Conservation (phyloP, 2,888 invertebrate species). For the Meandrusa payeni region DNA sequence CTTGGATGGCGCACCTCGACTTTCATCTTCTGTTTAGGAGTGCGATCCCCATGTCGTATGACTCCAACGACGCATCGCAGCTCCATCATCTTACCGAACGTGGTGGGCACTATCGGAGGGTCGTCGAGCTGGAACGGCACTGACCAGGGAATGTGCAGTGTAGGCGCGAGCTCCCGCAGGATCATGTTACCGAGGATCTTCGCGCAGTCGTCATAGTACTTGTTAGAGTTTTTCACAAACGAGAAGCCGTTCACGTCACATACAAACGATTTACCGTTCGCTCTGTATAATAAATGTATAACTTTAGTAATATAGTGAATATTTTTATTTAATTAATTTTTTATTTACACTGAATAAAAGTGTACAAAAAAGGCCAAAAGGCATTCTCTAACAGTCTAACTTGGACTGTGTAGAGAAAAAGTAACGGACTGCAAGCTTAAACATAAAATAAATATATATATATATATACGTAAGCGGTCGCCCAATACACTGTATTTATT, state of each 20-base stretch:
- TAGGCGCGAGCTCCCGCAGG: conserved; percentile 95
- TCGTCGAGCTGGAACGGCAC: conserved; percentile 98
- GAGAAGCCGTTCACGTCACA: conserved; percentile 99
- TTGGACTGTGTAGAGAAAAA: too few species aligned
- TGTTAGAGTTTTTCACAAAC: conserved; percentile 99
- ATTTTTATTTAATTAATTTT: too few species aligned
- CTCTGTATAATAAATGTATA: conserved; percentile 82
- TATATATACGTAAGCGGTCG: too few species aligned
- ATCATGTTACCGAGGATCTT: conserved; percentile 99
- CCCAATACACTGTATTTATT: too few species aligned
- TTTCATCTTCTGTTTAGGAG: conserved; percentile 99
- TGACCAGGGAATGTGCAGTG: conserved; percentile 98
- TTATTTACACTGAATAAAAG: too few species aligned
- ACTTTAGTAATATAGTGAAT: too few species aligned
- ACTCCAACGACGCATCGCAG: conserved; percentile 97
- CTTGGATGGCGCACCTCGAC: conserved; percentile 98
- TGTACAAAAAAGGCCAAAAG: too few species aligned
- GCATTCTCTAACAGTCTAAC: too few species aligned
- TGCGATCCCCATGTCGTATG: conserved; percentile 98
- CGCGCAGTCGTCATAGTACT: conserved; percentile 99
- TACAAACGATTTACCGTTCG: conserved; percentile 99
- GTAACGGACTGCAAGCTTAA: too few species aligned
- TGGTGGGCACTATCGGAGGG: conserved; percentile 99
- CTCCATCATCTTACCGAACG: conserved; percentile 98
- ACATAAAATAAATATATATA: too few species aligned